Evolutionary conservation across 2,797 vertebrate genomes (phyloP).

Genomic region (Notoglanidium macrostoma): DNA sequence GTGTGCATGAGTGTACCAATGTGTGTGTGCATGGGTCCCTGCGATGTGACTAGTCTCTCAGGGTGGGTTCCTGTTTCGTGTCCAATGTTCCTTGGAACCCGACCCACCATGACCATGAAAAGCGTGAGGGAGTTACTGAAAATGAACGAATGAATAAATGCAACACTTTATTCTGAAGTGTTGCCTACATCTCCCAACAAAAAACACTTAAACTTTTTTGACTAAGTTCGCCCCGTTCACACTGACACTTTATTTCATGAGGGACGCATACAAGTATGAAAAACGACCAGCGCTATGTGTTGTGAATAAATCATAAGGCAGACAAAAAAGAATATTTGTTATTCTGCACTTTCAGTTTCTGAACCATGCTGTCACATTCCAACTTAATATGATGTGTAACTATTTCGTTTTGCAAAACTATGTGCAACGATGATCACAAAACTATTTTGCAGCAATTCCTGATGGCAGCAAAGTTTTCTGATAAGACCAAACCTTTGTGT

Average conservation of each 20-base stretch:
- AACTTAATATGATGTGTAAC: slow-evolving; percentile 70
- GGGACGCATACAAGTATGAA: slow-evolving; percentile 69
- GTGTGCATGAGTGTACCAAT: neutral
- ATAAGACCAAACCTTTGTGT: neutral
- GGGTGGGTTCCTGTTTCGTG: neutral
- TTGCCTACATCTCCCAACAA: slow-evolving; percentile 33
- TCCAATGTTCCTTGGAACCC: neutral
- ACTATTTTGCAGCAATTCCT: neutral
- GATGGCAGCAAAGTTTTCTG: neutral
- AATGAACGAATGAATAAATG: neutral
- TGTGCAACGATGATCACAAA: neutral
- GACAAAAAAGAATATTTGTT: slow-evolving; percentile 70
- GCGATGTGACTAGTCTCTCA: neutral
- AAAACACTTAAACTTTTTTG: slow-evolving; percentile 28
- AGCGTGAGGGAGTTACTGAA: neutral
- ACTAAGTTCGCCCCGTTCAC: slow-evolving; percentile 34
- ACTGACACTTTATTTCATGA: slow-evolving; percentile 46
- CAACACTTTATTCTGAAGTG: neutral
- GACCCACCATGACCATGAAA: neutral
- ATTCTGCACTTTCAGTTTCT: slow-evolving; percentile 69
- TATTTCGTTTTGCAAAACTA: slow-evolving; percentile 63
- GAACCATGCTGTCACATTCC: slow-evolving; percentile 71
- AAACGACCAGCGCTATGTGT: slow-evolving; percentile 68
- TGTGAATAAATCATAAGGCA: slow-evolving; percentile 77
- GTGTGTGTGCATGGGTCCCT: neutral